Base-by-base conservation (phyloP, 2,888 invertebrate genomes). In the Apodemia hepburni region DNA sequence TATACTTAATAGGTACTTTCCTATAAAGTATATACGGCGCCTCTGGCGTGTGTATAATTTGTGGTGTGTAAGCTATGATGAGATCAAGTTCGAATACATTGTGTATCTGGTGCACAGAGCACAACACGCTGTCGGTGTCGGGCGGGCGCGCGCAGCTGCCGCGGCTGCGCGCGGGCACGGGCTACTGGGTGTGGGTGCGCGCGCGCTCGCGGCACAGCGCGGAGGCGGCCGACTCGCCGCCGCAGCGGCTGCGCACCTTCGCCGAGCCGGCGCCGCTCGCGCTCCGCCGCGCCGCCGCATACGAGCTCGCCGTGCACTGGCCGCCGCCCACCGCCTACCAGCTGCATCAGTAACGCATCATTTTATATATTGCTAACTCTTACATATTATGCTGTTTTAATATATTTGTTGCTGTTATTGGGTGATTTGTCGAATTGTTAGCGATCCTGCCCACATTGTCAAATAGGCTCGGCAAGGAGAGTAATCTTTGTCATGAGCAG, bases 141-240 rank as follows among this genome's bases (percentile, higher is more conserved):
- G 79, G 75, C 22, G 85, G 83, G 18, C 77, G 88, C 65, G 73
- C 84, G 58, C 85, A 92, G 18, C 77, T 97, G 54, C 88, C 92
- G 0, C 93, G 94, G 1, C 81, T 97, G 17, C 82, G 93, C 1
- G 95, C 95, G 0, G 94, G 93, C 70, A 95, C 94, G 60, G 92
- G 92, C 6, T 98, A 96, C 79, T 86, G 87, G 6, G 93, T 97
- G 51, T 96, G 95, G 94, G 94, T 97, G 47, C 92, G 95, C 57
- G 96, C 96, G 1, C 95, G 95, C 72, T 95, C 96, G 1, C 93
- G 93, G 61, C 93, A 95, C 72, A 94, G 93, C 64, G 88, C 93
- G 2, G 93, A 93, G 33, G 70, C 75, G 61, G 95, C 93, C 2
- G 93, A 94, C 72, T 96, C 95, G 68, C 82, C 89, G 2, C 86